phyloP scores from a whole-genome alignment of 2,888 invertebrate species.

The Trachelus troglodyta region DNA sequence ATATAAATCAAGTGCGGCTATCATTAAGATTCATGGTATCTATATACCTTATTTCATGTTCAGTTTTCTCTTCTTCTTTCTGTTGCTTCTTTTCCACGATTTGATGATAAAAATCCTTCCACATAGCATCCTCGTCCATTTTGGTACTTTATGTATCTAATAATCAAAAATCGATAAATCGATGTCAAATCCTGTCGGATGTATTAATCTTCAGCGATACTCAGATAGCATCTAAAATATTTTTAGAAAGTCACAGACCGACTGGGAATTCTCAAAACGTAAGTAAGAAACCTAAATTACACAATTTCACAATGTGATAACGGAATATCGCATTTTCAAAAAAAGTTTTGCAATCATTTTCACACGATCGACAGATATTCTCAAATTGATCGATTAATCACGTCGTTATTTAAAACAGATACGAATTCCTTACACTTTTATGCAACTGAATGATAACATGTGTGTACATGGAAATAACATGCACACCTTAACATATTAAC shows the following conservation, averaged over 20 bases:
- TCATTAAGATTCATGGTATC: neutral
- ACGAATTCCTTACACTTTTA: neutral
- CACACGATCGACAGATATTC: neutral
- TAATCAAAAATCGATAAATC: neutral
- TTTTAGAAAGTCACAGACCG: neutral
- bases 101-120: slow-evolving; percentile 76
- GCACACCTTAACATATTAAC: no score
- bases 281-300: neutral
- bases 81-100: slow-evolving; percentile 71
- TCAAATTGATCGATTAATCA: neutral
- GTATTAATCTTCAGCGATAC: neutral
- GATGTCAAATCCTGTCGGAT: neutral
- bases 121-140: slow-evolving; percentile 81
- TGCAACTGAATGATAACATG: neutral
- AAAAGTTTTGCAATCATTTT: neutral
- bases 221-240: neutral
- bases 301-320: neutral
- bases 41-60: slow-evolving; percentile 75
- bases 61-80: slow-evolving; percentile 72
- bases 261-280: neutral
- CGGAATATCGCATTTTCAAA: neutral
- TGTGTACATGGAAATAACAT: no score
- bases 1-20: neutral
- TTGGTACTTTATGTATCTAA: slow-evolving; percentile 15
- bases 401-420: neutral